Conservation (phyloP, 2,113 vertebrate genomes). For the Callithrix jacchus region DNA sequence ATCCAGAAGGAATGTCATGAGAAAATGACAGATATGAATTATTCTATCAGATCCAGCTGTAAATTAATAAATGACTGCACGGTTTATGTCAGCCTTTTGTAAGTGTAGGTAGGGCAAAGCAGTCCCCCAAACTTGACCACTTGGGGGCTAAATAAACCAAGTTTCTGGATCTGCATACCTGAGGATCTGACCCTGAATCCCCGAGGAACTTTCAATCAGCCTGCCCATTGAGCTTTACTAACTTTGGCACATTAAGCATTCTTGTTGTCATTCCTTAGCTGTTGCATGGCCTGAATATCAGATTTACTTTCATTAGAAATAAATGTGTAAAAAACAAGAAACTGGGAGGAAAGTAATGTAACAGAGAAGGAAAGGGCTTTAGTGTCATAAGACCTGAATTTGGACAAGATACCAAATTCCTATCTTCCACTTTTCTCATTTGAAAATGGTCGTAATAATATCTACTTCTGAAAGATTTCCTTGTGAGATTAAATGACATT, state of each 20-base stretch:
- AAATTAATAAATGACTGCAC: slow-evolving; percentile 2
- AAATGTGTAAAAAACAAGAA: neutral
- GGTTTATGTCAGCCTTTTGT: neutral
- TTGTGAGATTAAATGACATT: neutral
- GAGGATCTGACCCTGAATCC: neutral
- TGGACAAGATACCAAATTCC: neutral
- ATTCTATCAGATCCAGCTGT: neutral
- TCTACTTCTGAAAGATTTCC: neutral
- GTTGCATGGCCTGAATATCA: neutral
- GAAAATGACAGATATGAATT: neutral
- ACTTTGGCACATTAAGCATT: neutral
- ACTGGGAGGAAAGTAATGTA: neutral
- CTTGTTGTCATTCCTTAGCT: neutral
- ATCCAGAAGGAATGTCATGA: neutral
- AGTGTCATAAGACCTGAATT: neutral
- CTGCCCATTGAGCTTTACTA: neutral
- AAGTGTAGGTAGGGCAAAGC: neutral
- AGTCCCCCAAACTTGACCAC: neutral
- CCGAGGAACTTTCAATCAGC: neutral
- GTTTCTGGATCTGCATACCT: neutral
- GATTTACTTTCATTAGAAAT: neutral
- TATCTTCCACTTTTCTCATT: neutral
- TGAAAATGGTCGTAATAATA: neutral
- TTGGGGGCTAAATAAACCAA: neutral
- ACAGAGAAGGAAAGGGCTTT: neutral